Percentiles rank a stretch among this genome's conserved stretches.
Conservation (phyloP, 2,888 invertebrate species). For the Phoenoteleia sp. region DNA sequence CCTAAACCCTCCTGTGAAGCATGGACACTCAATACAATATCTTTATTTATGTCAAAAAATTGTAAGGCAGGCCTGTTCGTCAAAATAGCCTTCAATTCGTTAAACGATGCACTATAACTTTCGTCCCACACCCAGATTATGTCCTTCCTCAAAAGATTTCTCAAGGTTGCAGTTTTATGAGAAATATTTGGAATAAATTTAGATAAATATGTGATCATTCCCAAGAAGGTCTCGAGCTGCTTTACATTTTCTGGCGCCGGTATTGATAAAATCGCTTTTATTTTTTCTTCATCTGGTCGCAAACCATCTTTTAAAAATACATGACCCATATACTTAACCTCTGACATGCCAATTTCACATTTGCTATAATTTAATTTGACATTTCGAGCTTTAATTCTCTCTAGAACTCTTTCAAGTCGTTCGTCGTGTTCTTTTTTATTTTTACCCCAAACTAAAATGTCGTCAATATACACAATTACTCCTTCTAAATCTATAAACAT, state of each 20-base stretch:
- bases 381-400: constrained; percentile 75
- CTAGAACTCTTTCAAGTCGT: constrained; percentile 39
- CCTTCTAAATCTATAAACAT: no score
- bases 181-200: background rate
- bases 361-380: constrained; percentile 51
- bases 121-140: constrained; percentile 34
- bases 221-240: constrained; percentile 48
- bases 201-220: constrained; percentile 3
- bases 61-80: constrained; percentile 71
- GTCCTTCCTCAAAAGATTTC: constrained; percentile 54
- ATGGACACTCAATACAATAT: constrained; percentile 73
- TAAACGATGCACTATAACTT: constrained; percentile 42
- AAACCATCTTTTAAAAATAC: constrained; percentile 33
- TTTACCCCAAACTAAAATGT: no score
- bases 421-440: constrained; percentile 51
- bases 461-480: no score
- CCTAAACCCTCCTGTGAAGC: constrained; percentile 74
- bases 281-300: background rate
- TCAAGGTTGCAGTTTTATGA: constrained; percentile 31
- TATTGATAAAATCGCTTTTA: background rate
- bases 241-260: constrained; percentile 32
- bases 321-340: constrained; percentile 59
- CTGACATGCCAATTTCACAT: constrained; percentile 63
- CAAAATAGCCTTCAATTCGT: constrained; percentile 57
- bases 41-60: constrained; percentile 76